Percentiles rank a stretch among this genome's conserved stretches.
Evolutionary conservation across 2,888 invertebrate genomes (phyloP).

Genomic region (Tipula lateralis): DNA sequence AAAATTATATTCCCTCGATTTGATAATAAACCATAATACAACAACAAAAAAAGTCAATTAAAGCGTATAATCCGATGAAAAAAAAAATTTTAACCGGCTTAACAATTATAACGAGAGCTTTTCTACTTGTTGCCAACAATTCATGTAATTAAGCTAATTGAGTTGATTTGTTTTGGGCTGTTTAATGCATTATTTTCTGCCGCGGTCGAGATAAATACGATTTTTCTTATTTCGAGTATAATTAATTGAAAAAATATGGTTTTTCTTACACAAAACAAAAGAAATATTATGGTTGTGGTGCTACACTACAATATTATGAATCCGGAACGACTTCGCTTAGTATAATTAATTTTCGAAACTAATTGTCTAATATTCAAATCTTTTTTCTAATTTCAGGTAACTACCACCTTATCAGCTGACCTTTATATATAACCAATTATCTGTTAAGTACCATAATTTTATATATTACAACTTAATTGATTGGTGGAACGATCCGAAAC

Average conservation of each 20-base stretch:
- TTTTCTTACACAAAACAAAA: not conserved
- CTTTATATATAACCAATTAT: not conserved
- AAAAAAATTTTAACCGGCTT: not conserved
- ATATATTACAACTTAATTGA: not conserved
- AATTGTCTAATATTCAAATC: not conserved
- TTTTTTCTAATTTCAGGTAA: not conserved
- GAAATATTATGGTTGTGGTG: not conserved
- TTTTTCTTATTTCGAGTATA: not conserved
- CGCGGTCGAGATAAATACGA: not conserved
- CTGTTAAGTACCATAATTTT: not conserved
- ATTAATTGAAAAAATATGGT: constrained; percentile 3
- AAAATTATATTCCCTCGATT: not conserved
- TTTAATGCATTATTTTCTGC: not conserved
- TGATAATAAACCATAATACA: not conserved
- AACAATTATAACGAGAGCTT: not conserved
- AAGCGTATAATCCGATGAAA: not conserved
- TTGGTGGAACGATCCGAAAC: not conserved
- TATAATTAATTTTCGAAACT: too few species aligned
- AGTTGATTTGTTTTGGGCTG: constrained; percentile 19
- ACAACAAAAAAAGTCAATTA: not conserved
- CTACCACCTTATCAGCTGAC: not conserved
- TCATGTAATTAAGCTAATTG: constrained; percentile 19
- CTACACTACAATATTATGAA: too few species aligned
- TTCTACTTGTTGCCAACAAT: not conserved
- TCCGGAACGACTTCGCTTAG: too few species aligned